A percentile compares a stretch with the other conserved stretches of the same genome.
These are phyloP conservation scores for Dolichopus griseipennis DNA, from an alignment of 2,888 invertebrate species.

Conservation along the genomic window DNA sequence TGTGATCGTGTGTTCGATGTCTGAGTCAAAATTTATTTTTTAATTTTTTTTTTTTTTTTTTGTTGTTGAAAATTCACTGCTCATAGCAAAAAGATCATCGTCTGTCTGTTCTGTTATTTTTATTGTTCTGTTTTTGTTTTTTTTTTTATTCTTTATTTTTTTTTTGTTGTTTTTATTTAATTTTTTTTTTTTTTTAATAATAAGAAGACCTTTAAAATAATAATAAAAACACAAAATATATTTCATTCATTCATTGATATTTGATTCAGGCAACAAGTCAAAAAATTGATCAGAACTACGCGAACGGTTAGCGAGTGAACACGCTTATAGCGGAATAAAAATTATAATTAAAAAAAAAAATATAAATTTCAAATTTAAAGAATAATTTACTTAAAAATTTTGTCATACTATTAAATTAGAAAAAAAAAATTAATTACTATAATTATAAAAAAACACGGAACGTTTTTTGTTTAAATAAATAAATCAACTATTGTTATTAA, in stretches of 20 bases:
- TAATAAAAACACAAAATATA: background rate
- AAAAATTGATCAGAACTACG: slow-evolving; percentile 1
- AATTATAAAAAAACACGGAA: slow-evolving; percentile 13
- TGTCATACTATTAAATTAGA: slow-evolving; percentile 19
- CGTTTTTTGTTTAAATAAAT: no score
- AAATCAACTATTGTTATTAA: no score
- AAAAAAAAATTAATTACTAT: slow-evolving; percentile 18
- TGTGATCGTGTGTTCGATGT: background rate
- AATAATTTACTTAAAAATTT: slow-evolving; percentile 10
- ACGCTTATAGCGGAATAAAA: background rate
- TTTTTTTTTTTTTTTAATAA: background rate
- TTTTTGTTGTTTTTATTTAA: background rate
- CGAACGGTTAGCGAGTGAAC: background rate
- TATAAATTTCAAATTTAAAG: background rate
- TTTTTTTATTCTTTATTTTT: background rate
- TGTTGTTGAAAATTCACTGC: background rate
- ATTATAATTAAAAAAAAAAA: background rate
- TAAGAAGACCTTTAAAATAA: no score
- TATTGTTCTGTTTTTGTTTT: background rate
- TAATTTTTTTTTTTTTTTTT: no score
- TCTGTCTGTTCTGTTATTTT: background rate
- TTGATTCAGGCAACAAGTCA: background rate
- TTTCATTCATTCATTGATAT: background rate
- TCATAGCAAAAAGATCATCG: background rate
- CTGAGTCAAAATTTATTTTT: no score